Base-by-base conservation (phyloP, 1,140 invertebrate genomes). In the Probaryconus sp. region DNA sequence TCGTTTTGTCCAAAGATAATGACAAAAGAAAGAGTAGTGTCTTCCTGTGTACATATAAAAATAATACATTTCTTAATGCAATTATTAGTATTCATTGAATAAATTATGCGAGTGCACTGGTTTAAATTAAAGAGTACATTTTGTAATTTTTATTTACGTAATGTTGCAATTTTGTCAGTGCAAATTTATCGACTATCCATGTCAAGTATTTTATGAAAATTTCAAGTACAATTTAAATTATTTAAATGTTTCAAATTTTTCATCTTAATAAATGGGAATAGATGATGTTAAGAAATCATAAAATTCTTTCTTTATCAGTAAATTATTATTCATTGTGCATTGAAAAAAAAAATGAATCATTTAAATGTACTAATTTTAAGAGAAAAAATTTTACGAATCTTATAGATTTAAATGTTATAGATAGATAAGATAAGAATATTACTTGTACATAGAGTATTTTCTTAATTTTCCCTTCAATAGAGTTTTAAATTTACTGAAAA, bases 31-130 rank as follows among this genome's bases (percentile, higher is more conserved):
- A 40, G 43, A 24, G 35, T 63, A 74, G 50, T 43, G 71, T 74
- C 71, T 74, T 74, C 71, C 71, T 68, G 18, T 68, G 50, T 68
- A 50, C 47, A 67, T 73, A 73, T 17, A 37, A 14, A 26, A 24
- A 50, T 30, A 35, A 51, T 64, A 56, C 14, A 64, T 51, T 58
- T 58, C 38, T 51, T 14, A 68, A 42, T 14, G 63, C 11, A 20
- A 71, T 33, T 67, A 63, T 71, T 43, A 60, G 45, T 35, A 47
- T 18, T 45, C 30, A 20, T 70, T 28, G 21, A 20, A 43, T 16
- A 51, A 47, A 47, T 18, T 51, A 37, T 68, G 45, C 26, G 42
- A 56, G n/a, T 64, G 47, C 47, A 64, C 48, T 18, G 42, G 58
- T 43, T 26, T 5, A 58, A 33, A 13, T 37, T 9, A n/a, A 28